These are phyloP conservation scores for Leucosticte australis DNA, from an alignment of 2,113 vertebrate species.

Conservation along the genomic window DNA sequence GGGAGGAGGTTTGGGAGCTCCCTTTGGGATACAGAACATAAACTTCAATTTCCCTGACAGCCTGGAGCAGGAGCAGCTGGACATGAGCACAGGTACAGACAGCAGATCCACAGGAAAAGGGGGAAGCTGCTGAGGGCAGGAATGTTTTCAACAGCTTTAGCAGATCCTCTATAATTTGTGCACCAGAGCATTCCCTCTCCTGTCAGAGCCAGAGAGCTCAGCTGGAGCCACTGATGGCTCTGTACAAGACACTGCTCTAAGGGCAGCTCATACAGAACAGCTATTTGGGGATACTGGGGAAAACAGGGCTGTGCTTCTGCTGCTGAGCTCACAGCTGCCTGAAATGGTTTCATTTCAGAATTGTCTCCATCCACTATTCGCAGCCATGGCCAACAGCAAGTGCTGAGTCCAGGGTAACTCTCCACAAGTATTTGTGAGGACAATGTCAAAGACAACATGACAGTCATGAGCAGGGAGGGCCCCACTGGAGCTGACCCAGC, in stretches of 20 bases:
- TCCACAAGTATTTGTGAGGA: neutral
- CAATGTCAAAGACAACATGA: neutral
- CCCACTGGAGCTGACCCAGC: neutral
- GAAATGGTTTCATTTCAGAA: neutral
- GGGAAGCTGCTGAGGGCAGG: neutral
- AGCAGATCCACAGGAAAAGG: neutral
- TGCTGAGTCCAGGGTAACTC: neutral
- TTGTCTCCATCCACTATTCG: neutral
- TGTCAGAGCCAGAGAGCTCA: neutral
- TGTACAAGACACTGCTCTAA: neutral
- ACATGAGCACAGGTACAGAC: neutral
- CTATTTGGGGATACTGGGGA: neutral
- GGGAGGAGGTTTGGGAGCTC: neutral
- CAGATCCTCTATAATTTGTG: neutral
- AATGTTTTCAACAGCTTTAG: neutral
- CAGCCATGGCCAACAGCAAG: neutral
- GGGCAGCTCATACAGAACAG: neutral
- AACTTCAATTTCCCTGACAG: neutral
- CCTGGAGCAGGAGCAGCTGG: neutral
- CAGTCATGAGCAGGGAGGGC: rapidly evolving
- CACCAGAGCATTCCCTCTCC: neutral
- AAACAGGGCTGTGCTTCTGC: neutral
- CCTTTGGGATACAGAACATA: neutral
- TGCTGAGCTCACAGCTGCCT: neutral
- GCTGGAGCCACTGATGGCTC: neutral